These are phyloP conservation scores for Eptesicus fuscus DNA, from an alignment of 2,113 vertebrate genomes.

Conservation along the genomic window DNA sequence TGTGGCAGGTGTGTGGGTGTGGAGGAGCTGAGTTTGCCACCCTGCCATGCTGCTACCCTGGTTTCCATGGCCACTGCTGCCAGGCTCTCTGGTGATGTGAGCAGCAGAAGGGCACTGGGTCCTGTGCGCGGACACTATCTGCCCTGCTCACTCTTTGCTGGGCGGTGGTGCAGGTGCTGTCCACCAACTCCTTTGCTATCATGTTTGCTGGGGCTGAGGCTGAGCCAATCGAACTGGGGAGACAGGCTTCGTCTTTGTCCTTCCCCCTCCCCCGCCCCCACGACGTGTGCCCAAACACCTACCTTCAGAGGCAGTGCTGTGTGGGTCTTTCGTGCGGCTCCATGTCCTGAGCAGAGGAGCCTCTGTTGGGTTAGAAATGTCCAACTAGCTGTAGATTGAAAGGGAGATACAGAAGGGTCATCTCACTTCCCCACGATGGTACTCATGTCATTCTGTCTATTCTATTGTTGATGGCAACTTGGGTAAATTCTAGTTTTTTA, in stretches of 20 bases:
- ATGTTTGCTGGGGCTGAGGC: neutral
- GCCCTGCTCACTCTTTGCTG: neutral
- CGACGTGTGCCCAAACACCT: neutral
- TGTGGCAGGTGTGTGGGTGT: neutral
- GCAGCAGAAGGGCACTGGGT: neutral
- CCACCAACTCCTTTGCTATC: neutral
- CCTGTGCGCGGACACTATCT: neutral
- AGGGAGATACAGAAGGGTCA: neutral
- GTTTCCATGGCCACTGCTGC: neutral
- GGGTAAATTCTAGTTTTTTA: neutral
- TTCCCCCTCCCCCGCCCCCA: too few relatives aligned
- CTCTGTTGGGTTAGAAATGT: neutral
- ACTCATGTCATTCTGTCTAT: neutral
- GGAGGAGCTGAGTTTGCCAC: neutral
- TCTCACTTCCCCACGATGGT: neutral
- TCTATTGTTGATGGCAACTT: neutral
- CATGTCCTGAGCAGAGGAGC: neutral
- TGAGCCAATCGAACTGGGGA: neutral
- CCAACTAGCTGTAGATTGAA: neutral
- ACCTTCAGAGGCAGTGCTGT: neutral
- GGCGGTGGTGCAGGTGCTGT: too few relatives aligned
- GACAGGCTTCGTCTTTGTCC: neutral
- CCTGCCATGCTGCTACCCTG: neutral
- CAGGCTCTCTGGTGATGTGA: neutral
- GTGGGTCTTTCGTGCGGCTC: neutral